A percentile compares a stretch with the other conserved stretches of the same genome.
Evolutionary conservation across 2,797 vertebrate species (phyloP).

Genomic region (Hoplostethus mediterraneus): DNA sequence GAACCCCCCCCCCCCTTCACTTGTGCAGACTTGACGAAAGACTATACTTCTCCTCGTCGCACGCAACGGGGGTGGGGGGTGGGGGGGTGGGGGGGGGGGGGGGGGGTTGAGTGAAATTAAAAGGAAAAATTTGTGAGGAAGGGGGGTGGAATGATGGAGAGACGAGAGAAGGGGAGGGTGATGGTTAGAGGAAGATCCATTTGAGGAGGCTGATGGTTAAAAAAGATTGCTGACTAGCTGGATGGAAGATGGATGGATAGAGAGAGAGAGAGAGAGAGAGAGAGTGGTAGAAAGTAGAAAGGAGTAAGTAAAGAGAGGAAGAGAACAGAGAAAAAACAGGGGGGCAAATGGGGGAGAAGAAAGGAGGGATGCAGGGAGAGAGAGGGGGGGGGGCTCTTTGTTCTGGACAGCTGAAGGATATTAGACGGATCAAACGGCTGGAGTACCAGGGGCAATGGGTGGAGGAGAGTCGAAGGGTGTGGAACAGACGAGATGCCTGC

Average conservation of each 20-base stretch:
- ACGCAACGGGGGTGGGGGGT: constrained; percentile 61
- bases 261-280: not conserved
- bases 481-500: constrained; percentile 7
- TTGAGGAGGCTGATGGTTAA: constrained; percentile 28
- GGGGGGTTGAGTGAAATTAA: constrained; percentile 14
- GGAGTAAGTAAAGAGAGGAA: constrained; percentile 3
- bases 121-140: constrained; percentile 41
- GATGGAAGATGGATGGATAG: constrained; percentile 10
- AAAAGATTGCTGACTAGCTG: constrained; percentile 28
- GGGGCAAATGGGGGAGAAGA: not conserved
- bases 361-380: constrained; percentile 10
- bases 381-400: constrained; percentile 18
- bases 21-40: constrained; percentile 81
- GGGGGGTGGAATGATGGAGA: constrained; percentile 49
- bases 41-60: constrained; percentile 74
- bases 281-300: too few species aligned
- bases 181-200: constrained; percentile 34
- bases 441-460: constrained; percentile 30
- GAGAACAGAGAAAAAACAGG: not conserved
- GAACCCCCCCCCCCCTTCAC: constrained; percentile 61
- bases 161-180: constrained; percentile 35
- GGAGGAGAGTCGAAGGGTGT: constrained; percentile 18
- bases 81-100: not conserved
- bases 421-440: constrained; percentile 40
- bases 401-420: constrained; percentile 51